Percentiles rank a stretch among this genome's conserved stretches.
Evolutionary conservation across 2,888 invertebrate species (phyloP).

Genomic region (Synanthedon vespiformis): DNA sequence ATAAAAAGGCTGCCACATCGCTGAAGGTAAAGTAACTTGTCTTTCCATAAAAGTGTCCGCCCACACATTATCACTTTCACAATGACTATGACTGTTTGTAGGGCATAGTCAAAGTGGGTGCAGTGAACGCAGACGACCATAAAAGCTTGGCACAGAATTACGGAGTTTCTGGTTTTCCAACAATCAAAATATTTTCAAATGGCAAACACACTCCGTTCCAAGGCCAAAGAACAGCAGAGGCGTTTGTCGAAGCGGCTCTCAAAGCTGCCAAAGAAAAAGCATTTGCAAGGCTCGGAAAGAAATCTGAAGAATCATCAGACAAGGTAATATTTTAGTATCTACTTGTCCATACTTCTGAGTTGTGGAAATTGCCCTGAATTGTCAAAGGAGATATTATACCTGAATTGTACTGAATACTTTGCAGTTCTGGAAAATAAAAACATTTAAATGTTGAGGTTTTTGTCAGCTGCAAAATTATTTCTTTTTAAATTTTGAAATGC

Average conservation of each 20-base stretch:
- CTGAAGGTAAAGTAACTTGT: slow-evolving; percentile 75
- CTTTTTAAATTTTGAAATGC: too few relatives aligned
- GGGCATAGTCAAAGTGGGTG: slow-evolving; percentile 95
- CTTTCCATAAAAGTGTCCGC: too few relatives aligned
- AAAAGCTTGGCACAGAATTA: slow-evolving; percentile 83
- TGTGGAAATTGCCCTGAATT: too few relatives aligned
- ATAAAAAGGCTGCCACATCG: slow-evolving; percentile 92
- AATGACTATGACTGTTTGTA: slow-evolving; percentile 30
- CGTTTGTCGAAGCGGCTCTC: slow-evolving; percentile 87
- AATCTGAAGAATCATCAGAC: slow-evolving; percentile 41
- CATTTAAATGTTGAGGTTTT: too few relatives aligned
- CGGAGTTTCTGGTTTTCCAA: slow-evolving; percentile 92
- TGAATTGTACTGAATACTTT: too few relatives aligned
- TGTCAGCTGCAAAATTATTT: too few relatives aligned
- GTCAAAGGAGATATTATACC: too few relatives aligned
- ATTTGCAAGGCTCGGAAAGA: slow-evolving; percentile 76
- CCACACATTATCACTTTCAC: too few relatives aligned
- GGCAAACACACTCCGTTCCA: slow-evolving; percentile 90
- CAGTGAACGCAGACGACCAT: slow-evolving; percentile 92
- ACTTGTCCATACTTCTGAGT: too few relatives aligned
- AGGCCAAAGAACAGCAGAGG: slow-evolving; percentile 87
- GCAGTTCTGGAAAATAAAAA: too few relatives aligned
- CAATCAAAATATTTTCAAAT: slow-evolving; percentile 92
- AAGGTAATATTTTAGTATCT: slow-evolving; percentile 38
- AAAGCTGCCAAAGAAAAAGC: slow-evolving; percentile 82